These are phyloP conservation scores for Brassicogethes aeneus DNA, from an alignment of 2,888 invertebrate genomes.

Conservation along the genomic window DNA sequence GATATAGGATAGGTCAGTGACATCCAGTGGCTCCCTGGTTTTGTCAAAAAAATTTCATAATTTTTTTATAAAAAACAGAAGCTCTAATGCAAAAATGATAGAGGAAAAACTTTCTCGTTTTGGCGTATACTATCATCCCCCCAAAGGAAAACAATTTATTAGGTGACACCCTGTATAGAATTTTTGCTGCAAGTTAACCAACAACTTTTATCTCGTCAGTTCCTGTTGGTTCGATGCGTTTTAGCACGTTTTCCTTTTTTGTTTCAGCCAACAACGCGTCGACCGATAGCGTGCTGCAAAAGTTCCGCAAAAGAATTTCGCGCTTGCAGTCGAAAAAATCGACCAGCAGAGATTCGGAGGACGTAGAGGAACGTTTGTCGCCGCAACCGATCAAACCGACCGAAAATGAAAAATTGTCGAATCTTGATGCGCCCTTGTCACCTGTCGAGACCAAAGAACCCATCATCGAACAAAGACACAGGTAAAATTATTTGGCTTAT, in stretches of 20 bases:
- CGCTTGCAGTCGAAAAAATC: constrained; percentile 45
- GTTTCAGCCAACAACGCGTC: constrained; percentile 24
- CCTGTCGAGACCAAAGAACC: constrained; percentile 26
- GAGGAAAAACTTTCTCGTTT: too few species aligned
- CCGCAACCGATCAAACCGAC: constrained; percentile 32
- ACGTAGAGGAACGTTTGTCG: constrained; percentile 35
- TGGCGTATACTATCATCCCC: too few species aligned
- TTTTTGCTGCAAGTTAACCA: too few species aligned
- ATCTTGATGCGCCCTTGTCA: constrained; percentile 18
- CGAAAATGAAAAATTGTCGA: constrained; percentile 37
- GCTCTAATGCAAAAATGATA: too few species aligned
- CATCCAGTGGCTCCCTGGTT: too few species aligned
- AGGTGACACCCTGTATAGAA: too few species aligned
- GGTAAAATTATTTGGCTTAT: constrained; percentile 27
- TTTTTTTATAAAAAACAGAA: too few species aligned
- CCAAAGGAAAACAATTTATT: too few species aligned
- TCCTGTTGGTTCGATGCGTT: not conserved
- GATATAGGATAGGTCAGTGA: too few species aligned
- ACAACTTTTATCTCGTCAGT: not conserved
- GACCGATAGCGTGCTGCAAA: constrained; percentile 55
- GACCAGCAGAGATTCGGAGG: constrained; percentile 36
- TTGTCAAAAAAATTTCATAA: too few species aligned
- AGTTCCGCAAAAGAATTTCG: constrained; percentile 63
- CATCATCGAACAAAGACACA: constrained; percentile 35
- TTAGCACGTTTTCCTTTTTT: not conserved